Conservation (phyloP, 2,888 invertebrate genomes). For the Oscheius sp. region DNA sequence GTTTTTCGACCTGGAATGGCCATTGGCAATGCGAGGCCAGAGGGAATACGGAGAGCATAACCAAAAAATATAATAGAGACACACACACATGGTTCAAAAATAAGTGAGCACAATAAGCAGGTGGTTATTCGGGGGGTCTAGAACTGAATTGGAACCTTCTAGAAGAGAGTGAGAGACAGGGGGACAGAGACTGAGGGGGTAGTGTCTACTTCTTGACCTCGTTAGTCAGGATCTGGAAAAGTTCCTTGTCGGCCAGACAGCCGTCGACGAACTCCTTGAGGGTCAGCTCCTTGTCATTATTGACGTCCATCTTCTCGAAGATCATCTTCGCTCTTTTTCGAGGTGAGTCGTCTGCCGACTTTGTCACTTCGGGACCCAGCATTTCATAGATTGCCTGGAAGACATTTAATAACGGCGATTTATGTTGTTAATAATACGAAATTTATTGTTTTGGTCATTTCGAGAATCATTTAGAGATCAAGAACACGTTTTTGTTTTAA, state of each 20-base stretch:
- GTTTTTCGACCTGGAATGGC: too few relatives aligned
- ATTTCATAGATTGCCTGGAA: constrained; percentile 97
- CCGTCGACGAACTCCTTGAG: constrained; percentile 82
- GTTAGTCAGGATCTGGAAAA: constrained; percentile 74
- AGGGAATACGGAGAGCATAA: too few relatives aligned
- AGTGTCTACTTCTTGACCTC: constrained; percentile 69
- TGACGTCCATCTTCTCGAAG: constrained; percentile 98
- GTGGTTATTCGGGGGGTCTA: constrained; percentile 13
- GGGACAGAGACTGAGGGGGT: constrained; percentile 12
- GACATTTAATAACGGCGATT: background rate
- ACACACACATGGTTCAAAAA: background rate
- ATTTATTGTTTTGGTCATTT: background rate
- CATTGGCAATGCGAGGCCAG: too few relatives aligned
- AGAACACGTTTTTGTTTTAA: background rate
- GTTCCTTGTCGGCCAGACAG: constrained; percentile 74
- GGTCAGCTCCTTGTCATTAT: constrained; percentile 85
- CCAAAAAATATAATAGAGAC: too few relatives aligned
- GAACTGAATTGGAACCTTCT: background rate
- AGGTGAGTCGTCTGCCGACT: constrained; percentile 90
- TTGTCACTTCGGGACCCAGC: constrained; percentile 95
- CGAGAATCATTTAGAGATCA: background rate
- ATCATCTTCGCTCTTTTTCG: constrained; percentile 98
- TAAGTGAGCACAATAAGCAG: constrained; percentile 36
- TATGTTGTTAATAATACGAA: background rate
- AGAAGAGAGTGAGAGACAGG: constrained; percentile 10